Base-by-base conservation (phyloP, 92 coral and sea anemone genomes). In the Meandrina meandrites region DNA sequence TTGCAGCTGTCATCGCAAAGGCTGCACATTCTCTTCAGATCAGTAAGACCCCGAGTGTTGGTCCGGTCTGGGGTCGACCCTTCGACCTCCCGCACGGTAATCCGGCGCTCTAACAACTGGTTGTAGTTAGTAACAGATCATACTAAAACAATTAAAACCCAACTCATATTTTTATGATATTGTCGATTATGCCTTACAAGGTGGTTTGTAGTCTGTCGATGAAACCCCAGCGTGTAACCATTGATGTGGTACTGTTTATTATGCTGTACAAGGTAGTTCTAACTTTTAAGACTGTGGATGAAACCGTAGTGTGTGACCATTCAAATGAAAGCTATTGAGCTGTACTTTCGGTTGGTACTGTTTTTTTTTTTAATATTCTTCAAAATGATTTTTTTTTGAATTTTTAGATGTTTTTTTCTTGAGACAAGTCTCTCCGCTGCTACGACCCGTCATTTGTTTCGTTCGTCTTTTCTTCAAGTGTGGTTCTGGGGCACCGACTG, bases 401-500 rank as follows among this genome's bases (percentile, higher is more conserved):
- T 66, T 27, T 66, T 6, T 0, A 27, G 27, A 64, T 9, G 32
- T n/a, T 10, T 0, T 62, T 24, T 12, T 66, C 71, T 30, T 66
- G 34, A 14, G 27, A 60, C 11, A 22, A 60, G 1, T 60, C 68
- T 24, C 31, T 24, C 68, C 68, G 30, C 40, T 47, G 34, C 74
- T 84, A 76, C 60, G 88, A 62, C 16, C 76, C 88, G 37, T 31
- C 82, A 42, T 47, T 67, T 27, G 32, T 14, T 8, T 10, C 42
- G 19, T 85, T 82, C 64, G 64, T 76, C 53, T 50, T 42, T 42
- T 76, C 82, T 75, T 76, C 82, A 11, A 62, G 48, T 11, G 82
- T 76, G n/a, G 88, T 60, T 85, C 88, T 30, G 2, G 88, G 88
- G 47, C 88, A 85, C 24, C 75, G 77, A 27, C 74, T 75, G 27